Evolutionary conservation across 2,888 invertebrate genomes (phyloP).

Genomic region (Halictus ligatus): DNA sequence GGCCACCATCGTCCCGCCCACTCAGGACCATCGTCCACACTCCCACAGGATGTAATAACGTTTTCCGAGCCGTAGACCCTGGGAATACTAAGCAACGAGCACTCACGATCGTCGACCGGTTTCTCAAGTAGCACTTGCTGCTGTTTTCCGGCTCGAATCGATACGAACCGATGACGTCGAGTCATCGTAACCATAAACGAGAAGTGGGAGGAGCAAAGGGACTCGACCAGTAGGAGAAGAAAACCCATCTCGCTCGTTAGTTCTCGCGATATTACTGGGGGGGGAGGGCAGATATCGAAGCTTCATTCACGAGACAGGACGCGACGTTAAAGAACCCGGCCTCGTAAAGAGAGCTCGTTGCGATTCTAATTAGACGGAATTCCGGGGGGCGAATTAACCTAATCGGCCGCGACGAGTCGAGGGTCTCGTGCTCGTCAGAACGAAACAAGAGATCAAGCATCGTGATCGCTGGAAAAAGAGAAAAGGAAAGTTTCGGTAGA

Average conservation of each 20-base stretch:
- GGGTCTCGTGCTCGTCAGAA: conserved; percentile 38
- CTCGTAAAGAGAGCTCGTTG: conserved; percentile 74
- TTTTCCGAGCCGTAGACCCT: neutral
- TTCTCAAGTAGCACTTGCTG: neutral
- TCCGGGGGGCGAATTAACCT: conserved; percentile 65
- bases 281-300: neutral
- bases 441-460: conserved; percentile 23
- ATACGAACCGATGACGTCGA: neutral
- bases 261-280: neutral
- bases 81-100: neutral
- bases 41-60: neutral
- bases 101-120: neutral
- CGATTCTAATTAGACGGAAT: conserved; percentile 79
- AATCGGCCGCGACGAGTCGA: conserved; percentile 68
- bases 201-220: neutral
- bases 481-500: conserved; percentile 9
- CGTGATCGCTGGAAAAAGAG: neutral
- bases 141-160: conserved; percentile 3
- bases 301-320: neutral
- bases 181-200: neutral
- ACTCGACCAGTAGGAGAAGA: neutral
- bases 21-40: neutral
- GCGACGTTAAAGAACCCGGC: conserved; percentile 66
- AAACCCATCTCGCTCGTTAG: neutral
- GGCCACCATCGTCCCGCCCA: neutral